Evolutionary conservation across 2,113 vertebrate species (phyloP).

Genomic region (Lagopus leucura): DNA sequence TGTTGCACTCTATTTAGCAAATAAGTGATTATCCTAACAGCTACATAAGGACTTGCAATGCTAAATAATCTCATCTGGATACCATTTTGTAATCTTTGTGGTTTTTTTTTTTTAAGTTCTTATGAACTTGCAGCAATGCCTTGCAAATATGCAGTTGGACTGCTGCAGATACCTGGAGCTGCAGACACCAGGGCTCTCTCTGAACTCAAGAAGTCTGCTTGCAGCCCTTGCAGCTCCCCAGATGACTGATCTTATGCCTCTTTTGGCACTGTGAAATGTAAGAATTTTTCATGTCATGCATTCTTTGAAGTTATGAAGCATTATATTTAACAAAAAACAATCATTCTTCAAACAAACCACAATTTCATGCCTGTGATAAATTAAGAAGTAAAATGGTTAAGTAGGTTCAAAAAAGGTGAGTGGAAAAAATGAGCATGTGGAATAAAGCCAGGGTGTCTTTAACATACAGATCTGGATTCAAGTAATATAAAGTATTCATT

Average conservation of each 20-base stretch:
- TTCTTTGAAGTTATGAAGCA: background rate
- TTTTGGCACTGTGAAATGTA: background rate
- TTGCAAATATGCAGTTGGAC: background rate
- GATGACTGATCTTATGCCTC: background rate
- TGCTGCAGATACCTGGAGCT: background rate
- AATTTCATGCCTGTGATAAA: background rate
- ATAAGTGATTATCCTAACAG: conserved; percentile 22
- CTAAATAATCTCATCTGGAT: conserved; percentile 15
- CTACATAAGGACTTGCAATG: background rate
- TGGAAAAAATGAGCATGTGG: background rate
- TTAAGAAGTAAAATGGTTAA: background rate
- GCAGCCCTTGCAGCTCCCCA: background rate
- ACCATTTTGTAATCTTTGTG: background rate
- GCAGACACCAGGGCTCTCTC: fast-evolving
- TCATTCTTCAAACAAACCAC: background rate
- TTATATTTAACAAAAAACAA: background rate
- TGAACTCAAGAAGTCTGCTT: background rate
- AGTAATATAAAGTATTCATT: background rate
- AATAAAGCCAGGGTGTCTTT: background rate
- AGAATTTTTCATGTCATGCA: background rate
- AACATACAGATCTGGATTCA: background rate
- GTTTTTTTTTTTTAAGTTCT: too few relatives aligned
- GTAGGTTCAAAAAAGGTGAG: background rate
- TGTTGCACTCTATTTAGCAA: conserved; percentile 39
- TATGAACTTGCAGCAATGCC: background rate